These are phyloP conservation scores for Luscinia luscinia DNA, from an alignment of 2,797 vertebrate species.

Conservation along the genomic window DNA sequence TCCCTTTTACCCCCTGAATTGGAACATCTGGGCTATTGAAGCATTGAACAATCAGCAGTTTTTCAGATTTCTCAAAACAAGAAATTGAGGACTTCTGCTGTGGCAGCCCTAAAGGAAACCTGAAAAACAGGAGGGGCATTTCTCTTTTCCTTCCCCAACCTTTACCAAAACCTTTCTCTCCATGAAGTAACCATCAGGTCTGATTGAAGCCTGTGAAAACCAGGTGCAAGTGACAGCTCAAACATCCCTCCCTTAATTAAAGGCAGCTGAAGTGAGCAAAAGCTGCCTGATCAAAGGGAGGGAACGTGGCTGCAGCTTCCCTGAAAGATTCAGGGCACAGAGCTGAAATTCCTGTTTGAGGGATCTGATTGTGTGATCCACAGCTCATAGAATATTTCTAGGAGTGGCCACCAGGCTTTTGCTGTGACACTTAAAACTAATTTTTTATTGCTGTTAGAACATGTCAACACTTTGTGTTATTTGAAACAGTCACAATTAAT, in stretches of 20 bases:
- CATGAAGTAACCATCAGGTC: neutral
- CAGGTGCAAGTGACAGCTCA: conserved; percentile 1
- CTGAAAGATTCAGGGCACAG: conserved; percentile 34
- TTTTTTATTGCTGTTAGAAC: neutral
- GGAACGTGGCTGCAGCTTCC: neutral
- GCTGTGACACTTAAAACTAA: neutral
- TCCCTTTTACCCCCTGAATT: neutral
- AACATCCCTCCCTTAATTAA: conserved; percentile 25
- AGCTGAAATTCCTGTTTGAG: conserved; percentile 8
- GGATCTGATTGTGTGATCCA: neutral
- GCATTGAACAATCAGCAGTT: neutral
- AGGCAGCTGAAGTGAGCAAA: neutral
- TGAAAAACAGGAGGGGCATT: neutral
- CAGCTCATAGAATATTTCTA: neutral
- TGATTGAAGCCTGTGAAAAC: neutral
- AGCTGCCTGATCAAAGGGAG: conserved; percentile 23
- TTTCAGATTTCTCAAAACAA: neutral
- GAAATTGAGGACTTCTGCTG: neutral
- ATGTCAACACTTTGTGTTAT: neutral
- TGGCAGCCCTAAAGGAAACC: neutral
- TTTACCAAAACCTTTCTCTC: neutral
- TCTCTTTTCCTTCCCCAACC: neutral
- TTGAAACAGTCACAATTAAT: conserved; percentile 15
- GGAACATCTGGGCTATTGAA: neutral
- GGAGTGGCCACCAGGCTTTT: neutral